phyloP scores from a whole-genome alignment of 2,113 vertebrate genomes.

The Cichladusa arquata region DNA sequence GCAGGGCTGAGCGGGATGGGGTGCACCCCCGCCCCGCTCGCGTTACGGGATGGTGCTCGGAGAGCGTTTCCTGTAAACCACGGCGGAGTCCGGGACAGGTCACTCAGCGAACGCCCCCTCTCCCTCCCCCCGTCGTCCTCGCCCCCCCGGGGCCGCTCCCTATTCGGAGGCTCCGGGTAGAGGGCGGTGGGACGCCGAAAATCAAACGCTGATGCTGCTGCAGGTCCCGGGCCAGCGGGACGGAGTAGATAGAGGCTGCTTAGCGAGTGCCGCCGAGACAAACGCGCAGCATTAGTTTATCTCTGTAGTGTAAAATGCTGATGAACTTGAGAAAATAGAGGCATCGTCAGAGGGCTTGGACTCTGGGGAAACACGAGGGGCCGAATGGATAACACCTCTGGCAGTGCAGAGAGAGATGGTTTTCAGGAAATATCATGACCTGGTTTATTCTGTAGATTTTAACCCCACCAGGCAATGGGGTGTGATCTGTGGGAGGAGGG shows the following conservation, averaged over 20 bases:
- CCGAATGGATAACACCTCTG: background rate
- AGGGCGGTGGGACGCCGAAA: background rate
- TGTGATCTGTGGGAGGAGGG: background rate
- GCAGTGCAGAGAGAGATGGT: background rate
- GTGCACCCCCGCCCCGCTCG: background rate
- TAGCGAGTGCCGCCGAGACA: background rate
- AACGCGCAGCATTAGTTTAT: fast-evolving
- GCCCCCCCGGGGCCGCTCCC: background rate
- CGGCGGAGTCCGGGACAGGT: background rate
- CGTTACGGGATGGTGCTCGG: background rate
- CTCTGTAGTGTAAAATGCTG: too few species aligned
- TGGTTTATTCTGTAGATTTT: background rate
- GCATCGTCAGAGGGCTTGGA: too few species aligned
- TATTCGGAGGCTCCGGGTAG: background rate
- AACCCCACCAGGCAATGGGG: background rate
- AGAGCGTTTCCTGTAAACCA: background rate
- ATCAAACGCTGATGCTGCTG: background rate
- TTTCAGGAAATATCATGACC: background rate
- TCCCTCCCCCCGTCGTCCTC: background rate
- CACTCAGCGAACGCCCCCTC: background rate
- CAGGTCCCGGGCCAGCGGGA: background rate
- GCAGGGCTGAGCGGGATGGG: background rate
- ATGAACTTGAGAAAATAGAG: background rate
- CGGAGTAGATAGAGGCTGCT: background rate
- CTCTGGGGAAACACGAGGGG: background rate